Percentiles rank a stretch among this genome's conserved stretches.
Evolutionary conservation across 2,113 vertebrate genomes (phyloP).

Genomic region (Spheniscus mendiculus): DNA sequence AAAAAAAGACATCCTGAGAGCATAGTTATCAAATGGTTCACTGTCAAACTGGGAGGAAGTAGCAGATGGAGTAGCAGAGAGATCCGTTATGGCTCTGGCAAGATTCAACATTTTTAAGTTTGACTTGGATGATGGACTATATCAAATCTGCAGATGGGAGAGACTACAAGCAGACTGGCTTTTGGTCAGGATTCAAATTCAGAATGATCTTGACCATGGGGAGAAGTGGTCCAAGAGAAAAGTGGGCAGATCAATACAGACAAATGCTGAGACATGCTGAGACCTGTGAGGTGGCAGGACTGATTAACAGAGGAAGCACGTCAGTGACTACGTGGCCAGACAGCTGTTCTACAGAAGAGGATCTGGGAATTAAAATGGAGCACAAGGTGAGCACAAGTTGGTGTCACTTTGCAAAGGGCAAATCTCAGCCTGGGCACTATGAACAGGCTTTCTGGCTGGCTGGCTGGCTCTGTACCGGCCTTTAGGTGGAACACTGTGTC

Average conservation of each 20-base stretch:
- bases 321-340: background rate
- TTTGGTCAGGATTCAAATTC: conserved; percentile 10
- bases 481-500: background rate
- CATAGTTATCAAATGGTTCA: background rate
- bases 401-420: background rate
- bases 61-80: conserved; percentile 37
- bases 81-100: conserved; percentile 2
- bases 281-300: background rate
- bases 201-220: background rate
- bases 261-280: background rate
- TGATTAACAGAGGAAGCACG: background rate
- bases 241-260: background rate
- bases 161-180: background rate
- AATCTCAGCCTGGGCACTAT: background rate
- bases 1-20: background rate
- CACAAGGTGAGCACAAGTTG: background rate
- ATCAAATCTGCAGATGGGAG: background rate
- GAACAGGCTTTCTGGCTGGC: background rate
- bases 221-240: background rate
- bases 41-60: conserved; percentile 12
- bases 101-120: background rate
- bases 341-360: background rate
- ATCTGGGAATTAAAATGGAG: background rate
- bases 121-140: background rate
- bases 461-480: background rate